Conservation (phyloP, 2,113 vertebrate genomes). For the Urocynchramus pylzowi region DNA sequence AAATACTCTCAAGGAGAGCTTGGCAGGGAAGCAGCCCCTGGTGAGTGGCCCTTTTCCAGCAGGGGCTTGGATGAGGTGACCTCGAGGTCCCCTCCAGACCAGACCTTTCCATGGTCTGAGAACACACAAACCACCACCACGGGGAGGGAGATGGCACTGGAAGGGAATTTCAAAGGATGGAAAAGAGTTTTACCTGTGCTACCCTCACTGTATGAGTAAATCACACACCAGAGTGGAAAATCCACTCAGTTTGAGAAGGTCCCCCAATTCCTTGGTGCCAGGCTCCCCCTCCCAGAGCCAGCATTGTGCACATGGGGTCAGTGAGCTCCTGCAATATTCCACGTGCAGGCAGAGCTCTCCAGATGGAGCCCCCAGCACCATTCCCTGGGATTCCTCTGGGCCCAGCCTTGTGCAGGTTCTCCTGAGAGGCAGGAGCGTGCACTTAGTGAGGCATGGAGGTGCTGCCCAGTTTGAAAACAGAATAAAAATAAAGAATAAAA, state of each 20-base stretch:
- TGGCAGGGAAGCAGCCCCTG: not conserved
- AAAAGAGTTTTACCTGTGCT: not conserved
- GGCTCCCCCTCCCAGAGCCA: not conserved
- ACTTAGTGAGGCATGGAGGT: not conserved
- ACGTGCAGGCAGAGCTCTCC: not conserved
- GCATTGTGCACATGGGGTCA: not conserved
- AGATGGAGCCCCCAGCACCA: not conserved
- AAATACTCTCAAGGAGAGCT: not conserved
- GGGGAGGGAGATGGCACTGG: not conserved
- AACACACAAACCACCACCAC: fast-evolving
- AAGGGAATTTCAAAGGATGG: not conserved
- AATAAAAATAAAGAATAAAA: not conserved
- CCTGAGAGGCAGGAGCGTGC: not conserved
- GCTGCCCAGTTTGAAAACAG: not conserved
- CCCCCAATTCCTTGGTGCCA: not conserved
- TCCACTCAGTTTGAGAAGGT: not conserved
- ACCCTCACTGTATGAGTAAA: not conserved
- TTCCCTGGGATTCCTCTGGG: not conserved
- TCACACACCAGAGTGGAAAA: not conserved
- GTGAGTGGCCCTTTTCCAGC: too few species aligned
- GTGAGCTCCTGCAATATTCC: not conserved
- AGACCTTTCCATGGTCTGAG: not conserved
- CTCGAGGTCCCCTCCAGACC: not conserved
- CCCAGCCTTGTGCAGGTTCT: not conserved
- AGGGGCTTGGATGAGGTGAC: not conserved